phyloP scores from a whole-genome alignment of 2,888 invertebrate genomes.

The Amphipyra tragopoginis region DNA sequence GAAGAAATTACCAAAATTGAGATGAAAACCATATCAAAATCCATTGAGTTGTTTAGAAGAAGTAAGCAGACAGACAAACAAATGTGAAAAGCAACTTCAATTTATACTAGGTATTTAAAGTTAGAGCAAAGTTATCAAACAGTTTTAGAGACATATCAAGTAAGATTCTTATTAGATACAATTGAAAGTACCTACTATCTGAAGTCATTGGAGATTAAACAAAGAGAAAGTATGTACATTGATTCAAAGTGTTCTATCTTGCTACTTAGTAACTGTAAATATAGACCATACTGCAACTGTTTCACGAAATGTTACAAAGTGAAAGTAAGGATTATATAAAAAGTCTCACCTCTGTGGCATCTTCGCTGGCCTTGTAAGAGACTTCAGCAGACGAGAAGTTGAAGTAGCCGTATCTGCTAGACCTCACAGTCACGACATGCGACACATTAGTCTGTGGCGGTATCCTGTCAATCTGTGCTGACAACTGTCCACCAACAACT shows the following conservation, averaged over 20 bases:
- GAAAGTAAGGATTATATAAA: constrained; percentile 26
- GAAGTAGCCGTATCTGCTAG: constrained; percentile 97
- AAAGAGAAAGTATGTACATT: constrained; percentile 10
- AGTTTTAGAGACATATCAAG: too few relatives aligned
- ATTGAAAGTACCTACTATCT: too few relatives aligned
- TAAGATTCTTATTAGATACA: too few relatives aligned
- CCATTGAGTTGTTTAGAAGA: too few relatives aligned
- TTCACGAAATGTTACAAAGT: constrained; percentile 17
- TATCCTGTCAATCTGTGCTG: constrained; percentile 96
- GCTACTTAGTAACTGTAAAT: background rate
- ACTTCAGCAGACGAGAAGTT: constrained; percentile 99
- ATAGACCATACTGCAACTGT: background rate
- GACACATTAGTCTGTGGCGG: constrained; percentile 98
- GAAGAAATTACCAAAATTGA: too few relatives aligned
- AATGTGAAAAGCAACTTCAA: too few relatives aligned
- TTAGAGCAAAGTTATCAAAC: too few relatives aligned
- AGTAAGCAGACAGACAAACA: too few relatives aligned
- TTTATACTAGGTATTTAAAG: too few relatives aligned
- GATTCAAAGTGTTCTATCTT: background rate
- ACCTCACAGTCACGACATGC: constrained; percentile 97
- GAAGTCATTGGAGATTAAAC: background rate
- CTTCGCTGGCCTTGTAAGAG: constrained; percentile 96
- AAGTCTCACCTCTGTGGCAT: constrained; percentile 91
- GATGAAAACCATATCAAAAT: too few relatives aligned
- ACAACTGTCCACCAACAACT: constrained; percentile 95